phyloP scores from a whole-genome alignment of 2,888 invertebrate species.

The Metacarcinus magister region DNA sequence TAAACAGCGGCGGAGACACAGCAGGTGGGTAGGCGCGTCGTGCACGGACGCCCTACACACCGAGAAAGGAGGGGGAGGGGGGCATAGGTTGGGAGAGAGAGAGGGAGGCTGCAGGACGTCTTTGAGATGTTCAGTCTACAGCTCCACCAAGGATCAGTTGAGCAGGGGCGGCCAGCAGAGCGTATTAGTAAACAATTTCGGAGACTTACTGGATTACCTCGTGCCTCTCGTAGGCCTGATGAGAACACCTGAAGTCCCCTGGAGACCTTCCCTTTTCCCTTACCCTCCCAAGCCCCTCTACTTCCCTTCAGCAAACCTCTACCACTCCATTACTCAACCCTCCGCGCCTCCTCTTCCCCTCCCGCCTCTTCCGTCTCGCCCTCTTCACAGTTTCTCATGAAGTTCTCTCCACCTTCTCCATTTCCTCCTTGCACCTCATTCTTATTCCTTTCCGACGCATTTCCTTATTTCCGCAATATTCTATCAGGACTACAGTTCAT shows the following conservation, averaged over 20 bases:
- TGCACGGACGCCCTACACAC: neutral
- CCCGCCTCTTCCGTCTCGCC: neutral
- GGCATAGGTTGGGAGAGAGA: neutral
- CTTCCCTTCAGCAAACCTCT: neutral
- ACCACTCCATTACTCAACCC: neutral
- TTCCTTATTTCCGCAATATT: conserved; percentile 1
- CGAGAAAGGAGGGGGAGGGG: neutral
- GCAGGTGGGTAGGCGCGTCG: neutral
- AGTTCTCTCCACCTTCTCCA: neutral
- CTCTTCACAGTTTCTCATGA: neutral
- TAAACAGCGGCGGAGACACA: conserved; percentile 26
- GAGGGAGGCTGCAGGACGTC: neutral
- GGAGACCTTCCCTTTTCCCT: neutral
- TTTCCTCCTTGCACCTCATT: neutral
- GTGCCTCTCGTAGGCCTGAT: conserved; percentile 7
- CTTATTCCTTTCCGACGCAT: neutral
- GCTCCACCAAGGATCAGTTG: neutral
- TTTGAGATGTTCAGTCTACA: conserved; percentile 30
- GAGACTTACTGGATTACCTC: neutral
- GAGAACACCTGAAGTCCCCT: neutral
- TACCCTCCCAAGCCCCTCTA: neutral
- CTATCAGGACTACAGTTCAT: conserved; percentile 28
- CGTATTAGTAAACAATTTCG: conserved; percentile 33
- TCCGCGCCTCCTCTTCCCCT: neutral
- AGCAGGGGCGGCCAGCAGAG: neutral